These are phyloP conservation scores for Lithobius niger DNA, from an alignment of 1,140 invertebrate species.

Conservation along the genomic window DNA sequence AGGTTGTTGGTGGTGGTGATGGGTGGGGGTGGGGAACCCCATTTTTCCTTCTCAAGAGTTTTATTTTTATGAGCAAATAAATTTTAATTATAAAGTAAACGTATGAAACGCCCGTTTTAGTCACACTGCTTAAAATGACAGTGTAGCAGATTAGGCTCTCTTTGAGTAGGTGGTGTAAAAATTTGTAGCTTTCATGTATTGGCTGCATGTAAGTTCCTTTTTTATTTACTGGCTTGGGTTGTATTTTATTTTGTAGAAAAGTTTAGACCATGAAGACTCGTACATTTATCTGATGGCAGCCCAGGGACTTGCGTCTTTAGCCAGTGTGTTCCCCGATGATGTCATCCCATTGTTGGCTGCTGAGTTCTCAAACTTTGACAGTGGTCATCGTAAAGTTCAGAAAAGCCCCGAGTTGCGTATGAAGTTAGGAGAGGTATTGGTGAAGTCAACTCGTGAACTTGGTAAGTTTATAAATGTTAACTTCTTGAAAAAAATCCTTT, in stretches of 20 bases:
- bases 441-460: too few relatives aligned
- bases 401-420: conserved; percentile 44
- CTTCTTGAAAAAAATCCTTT: too few relatives aligned
- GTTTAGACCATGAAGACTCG: conserved; percentile 61
- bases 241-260: conserved; percentile 32
- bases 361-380: conserved; percentile 37
- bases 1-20: too few relatives aligned
- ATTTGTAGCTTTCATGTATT: not conserved
- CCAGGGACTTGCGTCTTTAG: conserved; percentile 53
- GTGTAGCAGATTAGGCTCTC: not conserved
- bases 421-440: conserved; percentile 69
- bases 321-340: conserved; percentile 46
- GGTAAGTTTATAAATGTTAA: too few relatives aligned
- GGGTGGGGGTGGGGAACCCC: too few relatives aligned
- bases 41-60: too few relatives aligned
- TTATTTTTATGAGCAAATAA: not conserved
- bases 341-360: conserved; percentile 49
- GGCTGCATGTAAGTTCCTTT: not conserved
- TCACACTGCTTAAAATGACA: not conserved
- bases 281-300: conserved; percentile 69
- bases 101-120: not conserved
- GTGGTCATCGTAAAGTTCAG: conserved; percentile 31
- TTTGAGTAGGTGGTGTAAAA: not conserved
- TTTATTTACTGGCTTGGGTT: not conserved
- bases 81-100: not conserved